Evolutionary conservation across 2,113 vertebrate species (phyloP), one percentile per base, ranked within the genome.

Genomic region (Channa argus): DNA sequence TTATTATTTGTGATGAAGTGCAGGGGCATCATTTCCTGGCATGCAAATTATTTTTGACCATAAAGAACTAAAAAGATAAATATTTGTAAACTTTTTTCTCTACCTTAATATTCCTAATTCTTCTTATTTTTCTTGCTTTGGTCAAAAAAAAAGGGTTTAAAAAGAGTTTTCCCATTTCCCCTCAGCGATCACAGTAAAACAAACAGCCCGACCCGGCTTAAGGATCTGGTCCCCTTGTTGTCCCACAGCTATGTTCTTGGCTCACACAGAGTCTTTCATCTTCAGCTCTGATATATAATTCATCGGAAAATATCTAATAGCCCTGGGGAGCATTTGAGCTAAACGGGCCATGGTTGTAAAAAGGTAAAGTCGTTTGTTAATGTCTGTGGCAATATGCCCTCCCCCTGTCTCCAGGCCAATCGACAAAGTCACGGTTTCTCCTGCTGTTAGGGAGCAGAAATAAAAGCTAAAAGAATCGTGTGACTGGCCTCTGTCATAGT

Each of bases 231-330:
- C 67, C 68, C 53, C 85, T 80, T 79, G 78, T 84, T 71, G 76
- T 89, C 85, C 85, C 82, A 82, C 74, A 87, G 88, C 85, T 14
- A 83, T 82, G 85, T 87, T 82, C 85, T 85, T 86, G 86, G 86
- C 90, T 83, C 86, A 76, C 74, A 61, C 86, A 44, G 86, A 65
- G 62, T 39, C 43, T 93, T 92, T 93, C 92, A 93, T 92, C 91
- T 91, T 52, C 66, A 6, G 64, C 87, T 91, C 88, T 91, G 88
- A 92, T 93, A 90, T 90, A 93, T 93, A 92, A 94, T 94, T 94
- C 92, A 93, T 94, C 86, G 58, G 83, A 76, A 90, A 87, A 92
- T 91, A 92, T 90, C 86, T 88, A 79, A 82, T 66, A 77, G 88
- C 91, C 85, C 89, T 54, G 85, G 91, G 91, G 91, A 90, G 86